Evolutionary conservation across 2,797 vertebrate species (phyloP), one percentile per base, ranked within the genome.

Genomic region (Bradypus variegatus): DNA sequence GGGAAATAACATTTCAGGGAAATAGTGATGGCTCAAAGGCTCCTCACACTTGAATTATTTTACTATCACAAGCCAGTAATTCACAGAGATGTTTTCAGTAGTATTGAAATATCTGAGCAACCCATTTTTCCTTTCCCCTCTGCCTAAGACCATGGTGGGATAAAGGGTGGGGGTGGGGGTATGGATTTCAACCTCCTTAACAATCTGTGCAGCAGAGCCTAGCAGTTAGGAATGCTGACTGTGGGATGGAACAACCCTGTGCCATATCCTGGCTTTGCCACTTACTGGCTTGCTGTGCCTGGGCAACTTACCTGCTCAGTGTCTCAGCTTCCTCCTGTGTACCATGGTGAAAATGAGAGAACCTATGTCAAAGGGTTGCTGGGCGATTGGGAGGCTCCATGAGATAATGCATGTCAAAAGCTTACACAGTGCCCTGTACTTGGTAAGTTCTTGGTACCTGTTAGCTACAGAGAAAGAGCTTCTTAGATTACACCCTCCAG

Each of bases 31-130:
- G 33, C 31, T 45, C 78, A 41, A 38, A 89, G n/a, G 33, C 27
- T 92, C 81, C 29, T 88, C n/a, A 78, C 3, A 2, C 23, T 86
- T 67, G 38, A 84, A 50, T 88, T 90, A 58, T 58, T 83, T 65
- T 88, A 58, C 36, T 65, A 29, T 92, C 60, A 81, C 12, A 41
- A 92, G 60, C 27, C 29, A 36, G 2, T 67, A 86, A n/a, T 72
- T 90, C 50, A 53, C 36, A 65, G 77, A 82, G 53, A 64, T 23
- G 0, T 53, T 87, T 50, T 90, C 27, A 50, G 62, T 87, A 55
- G 33, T 75, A 16, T 12, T 50, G 38, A 84, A 55, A 76, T 12
- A 41, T 1, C 1, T 19, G 16, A 9, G 23, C 48, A 2, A 1
- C 4, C 10, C 13, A 27, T 31, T 79, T 76, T 92, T 78, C 48